These are phyloP conservation scores for Cephalotes varians DNA, from an alignment of 2,888 invertebrate species.

Conservation along the genomic window DNA sequence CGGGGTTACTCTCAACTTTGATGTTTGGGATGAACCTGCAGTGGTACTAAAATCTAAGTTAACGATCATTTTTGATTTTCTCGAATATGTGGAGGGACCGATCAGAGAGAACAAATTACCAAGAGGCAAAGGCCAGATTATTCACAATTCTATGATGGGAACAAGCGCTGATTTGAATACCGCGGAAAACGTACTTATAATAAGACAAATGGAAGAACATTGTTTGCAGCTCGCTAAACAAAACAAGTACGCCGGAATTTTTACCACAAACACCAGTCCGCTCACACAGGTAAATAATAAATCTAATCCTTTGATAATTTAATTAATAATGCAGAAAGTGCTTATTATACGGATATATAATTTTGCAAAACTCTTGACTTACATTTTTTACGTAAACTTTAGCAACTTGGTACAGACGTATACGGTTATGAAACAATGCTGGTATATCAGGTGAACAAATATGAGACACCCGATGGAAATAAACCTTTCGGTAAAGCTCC, in stretches of 20 bases:
- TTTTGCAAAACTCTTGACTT: background rate
- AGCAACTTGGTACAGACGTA: conserved; percentile 94
- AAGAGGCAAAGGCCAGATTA: conserved; percentile 89
- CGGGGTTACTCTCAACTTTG: conserved; percentile 93
- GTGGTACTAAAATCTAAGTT: conserved; percentile 90
- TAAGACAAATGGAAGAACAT: conserved; percentile 92
- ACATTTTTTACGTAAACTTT: conserved; percentile 17
- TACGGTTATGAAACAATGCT: conserved; percentile 92
- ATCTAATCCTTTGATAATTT: background rate
- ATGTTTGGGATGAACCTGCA: conserved; percentile 93
- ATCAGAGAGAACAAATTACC: conserved; percentile 89
- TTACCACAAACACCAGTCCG: conserved; percentile 95
- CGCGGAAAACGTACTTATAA: conserved; percentile 92
- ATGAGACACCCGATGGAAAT: conserved; percentile 90
- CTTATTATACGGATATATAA: background rate
- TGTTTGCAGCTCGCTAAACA: conserved; percentile 89
- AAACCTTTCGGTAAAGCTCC: conserved; percentile 92
- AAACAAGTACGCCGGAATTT: conserved; percentile 90
- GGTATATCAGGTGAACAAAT: conserved; percentile 94
- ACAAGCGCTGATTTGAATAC: conserved; percentile 89
- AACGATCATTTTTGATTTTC: conserved; percentile 91
- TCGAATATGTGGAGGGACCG: conserved; percentile 92
- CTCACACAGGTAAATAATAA: conserved; percentile 91
- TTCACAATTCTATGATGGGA: conserved; percentile 96
- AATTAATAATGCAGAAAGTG: background rate